Conservation (phyloP, 2,888 invertebrate species). For the Colostygia pectinataria region DNA sequence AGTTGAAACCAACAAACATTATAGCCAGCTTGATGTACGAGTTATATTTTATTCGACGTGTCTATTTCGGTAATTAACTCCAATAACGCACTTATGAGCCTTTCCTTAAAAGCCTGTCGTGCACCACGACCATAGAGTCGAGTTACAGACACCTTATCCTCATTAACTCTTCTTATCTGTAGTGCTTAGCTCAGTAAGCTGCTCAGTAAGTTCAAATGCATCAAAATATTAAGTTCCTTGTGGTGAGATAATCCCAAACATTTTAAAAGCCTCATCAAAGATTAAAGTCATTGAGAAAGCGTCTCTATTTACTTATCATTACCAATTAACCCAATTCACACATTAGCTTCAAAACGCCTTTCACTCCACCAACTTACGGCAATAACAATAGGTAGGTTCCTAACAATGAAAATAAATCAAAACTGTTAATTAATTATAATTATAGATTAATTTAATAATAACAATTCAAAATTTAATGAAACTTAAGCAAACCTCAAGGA, state of each 20-base stretch:
- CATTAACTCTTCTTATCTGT: constrained; percentile 49
- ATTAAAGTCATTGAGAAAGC: constrained; percentile 30
- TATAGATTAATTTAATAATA: not conserved
- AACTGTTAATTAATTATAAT: too few species aligned
- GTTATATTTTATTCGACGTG: constrained; percentile 31
- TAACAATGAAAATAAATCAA: constrained; percentile 18
- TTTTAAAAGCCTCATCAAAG: constrained; percentile 26
- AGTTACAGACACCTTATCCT: constrained; percentile 54
- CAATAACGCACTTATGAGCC: constrained; percentile 43
- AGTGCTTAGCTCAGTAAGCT: constrained; percentile 39
- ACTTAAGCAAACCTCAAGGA: not conserved
- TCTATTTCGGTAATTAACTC: constrained; percentile 39
- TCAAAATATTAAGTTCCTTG: constrained; percentile 44
- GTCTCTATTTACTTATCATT: constrained; percentile 37
- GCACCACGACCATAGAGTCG: constrained; percentile 41
- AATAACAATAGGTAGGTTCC: constrained; percentile 22
- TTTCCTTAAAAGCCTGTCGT: constrained; percentile 44
- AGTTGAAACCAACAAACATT: not conserved
- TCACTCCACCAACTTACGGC: constrained; percentile 14
- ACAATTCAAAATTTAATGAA: constrained; percentile 8
- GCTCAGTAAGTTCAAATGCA: constrained; percentile 32
- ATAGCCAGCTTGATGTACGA: constrained; percentile 11
- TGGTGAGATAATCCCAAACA: constrained; percentile 38
- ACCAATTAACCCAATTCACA: constrained; percentile 45
- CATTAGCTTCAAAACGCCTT: constrained; percentile 25